Percentiles rank a stretch among this genome's conserved stretches.
Conservation (phyloP, 2,888 invertebrate species). For the Drosophila anomalata region DNA sequence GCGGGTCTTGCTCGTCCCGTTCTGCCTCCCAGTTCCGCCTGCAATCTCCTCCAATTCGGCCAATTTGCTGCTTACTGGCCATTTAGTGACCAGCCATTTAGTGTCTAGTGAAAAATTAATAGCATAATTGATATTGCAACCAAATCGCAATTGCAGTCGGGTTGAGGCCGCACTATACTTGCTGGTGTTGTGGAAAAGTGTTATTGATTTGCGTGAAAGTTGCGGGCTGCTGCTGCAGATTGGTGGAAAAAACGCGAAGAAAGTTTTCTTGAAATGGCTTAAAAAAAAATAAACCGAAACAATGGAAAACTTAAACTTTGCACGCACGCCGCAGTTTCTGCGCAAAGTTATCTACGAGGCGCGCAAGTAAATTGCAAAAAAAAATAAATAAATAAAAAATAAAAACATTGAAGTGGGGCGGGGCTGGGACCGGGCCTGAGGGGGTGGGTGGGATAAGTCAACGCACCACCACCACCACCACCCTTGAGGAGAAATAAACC, state of each 20-base stretch:
- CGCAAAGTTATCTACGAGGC: slow-evolving; percentile 83
- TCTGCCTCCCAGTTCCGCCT: slow-evolving; percentile 12
- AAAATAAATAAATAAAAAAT: slow-evolving; percentile 10
- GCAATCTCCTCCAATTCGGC: slow-evolving; percentile 25
- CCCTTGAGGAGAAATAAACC: slow-evolving; percentile 16
- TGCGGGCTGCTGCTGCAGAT: slow-evolving; percentile 46
- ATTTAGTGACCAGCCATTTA: neutral
- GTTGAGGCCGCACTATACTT: neutral
- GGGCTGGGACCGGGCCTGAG: neutral
- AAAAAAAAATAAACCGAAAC: slow-evolving; percentile 28
- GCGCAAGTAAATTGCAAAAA: slow-evolving; percentile 70
- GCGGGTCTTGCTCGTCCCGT: slow-evolving; percentile 16
- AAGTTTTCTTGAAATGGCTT: slow-evolving; percentile 57
- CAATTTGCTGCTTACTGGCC: slow-evolving; percentile 19
- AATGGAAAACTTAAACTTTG: slow-evolving; percentile 83
- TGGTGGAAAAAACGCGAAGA: slow-evolving; percentile 44
- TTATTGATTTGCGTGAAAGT: slow-evolving; percentile 75
- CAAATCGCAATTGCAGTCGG: neutral
- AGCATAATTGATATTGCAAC: neutral
- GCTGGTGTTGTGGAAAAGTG: slow-evolving; percentile 16
- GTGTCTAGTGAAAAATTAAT: slow-evolving; percentile 6
- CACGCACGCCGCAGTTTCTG: slow-evolving; percentile 82
- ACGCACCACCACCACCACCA: slow-evolving; percentile 40
- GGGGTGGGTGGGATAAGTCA: slow-evolving; percentile 17
- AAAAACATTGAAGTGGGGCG: slow-evolving; percentile 29